phyloP scores from a whole-genome alignment of 1,140 invertebrate species.

The Megathymus violae region DNA sequence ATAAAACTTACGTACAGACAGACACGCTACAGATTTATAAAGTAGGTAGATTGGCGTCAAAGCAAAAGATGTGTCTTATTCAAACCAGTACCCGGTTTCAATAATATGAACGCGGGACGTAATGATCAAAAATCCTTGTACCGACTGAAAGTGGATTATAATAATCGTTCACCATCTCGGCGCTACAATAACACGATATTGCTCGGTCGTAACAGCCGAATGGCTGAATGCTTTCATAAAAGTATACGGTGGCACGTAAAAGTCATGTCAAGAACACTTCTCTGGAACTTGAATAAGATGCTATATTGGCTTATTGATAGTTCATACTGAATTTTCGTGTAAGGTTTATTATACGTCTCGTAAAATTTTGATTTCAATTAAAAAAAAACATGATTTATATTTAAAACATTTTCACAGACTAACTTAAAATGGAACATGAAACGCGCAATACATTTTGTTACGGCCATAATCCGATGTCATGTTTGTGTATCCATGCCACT shows the following conservation, averaged over 20 bases:
- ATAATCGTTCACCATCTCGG: slow-evolving; percentile 2
- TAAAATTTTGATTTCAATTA: too few relatives aligned
- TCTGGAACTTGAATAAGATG: neutral
- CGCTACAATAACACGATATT: slow-evolving; percentile 5
- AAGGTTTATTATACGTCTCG: neutral
- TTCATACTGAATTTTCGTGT: neutral
- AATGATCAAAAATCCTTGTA: neutral
- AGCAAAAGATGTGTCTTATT: too few relatives aligned
- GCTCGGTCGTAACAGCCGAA: slow-evolving; percentile 1
- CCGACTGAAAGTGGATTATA: neutral
- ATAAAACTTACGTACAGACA: too few relatives aligned
- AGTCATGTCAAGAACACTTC: neutral
- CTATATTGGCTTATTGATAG: neutral
- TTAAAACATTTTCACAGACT: neutral
- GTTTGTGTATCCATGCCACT: too few relatives aligned
- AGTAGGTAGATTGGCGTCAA: too few relatives aligned
- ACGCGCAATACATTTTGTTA: too few relatives aligned
- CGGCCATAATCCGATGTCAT: too few relatives aligned
- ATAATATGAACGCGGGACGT: neutral
- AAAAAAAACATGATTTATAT: too few relatives aligned
- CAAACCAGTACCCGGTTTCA: too few relatives aligned
- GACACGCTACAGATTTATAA: too few relatives aligned
- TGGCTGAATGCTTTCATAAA: slow-evolving; percentile 13
- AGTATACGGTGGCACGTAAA: slow-evolving; percentile 17
- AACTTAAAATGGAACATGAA: too few relatives aligned